Evolutionary conservation across 2,797 vertebrate genomes (phyloP), one percentile per base, ranked within the genome.

Genomic region (Catamblyrhynchus diadema): DNA sequence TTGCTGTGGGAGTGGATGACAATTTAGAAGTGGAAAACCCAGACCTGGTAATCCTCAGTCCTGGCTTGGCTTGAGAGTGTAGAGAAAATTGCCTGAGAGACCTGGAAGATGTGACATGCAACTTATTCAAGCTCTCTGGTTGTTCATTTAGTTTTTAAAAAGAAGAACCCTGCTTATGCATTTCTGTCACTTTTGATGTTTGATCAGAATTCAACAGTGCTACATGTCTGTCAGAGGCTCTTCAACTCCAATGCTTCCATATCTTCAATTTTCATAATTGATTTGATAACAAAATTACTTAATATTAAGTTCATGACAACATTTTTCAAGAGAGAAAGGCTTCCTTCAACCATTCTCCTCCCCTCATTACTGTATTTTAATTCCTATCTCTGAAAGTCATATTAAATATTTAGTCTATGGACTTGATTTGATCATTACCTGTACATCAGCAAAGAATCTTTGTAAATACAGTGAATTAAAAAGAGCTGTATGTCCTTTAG

Each of bases 251-350:
- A 65, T 3, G 4, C 61, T 87, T 92, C 83, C 48, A 10, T 82
- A 66, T 87, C 66, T 93, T 80, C 61, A 74, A 74, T 95, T 90
- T 93, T 95, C 84, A 61, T 94, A 95, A 95, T 85, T 95, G 86
- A 78, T 82, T 84, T 93, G 41, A 92, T 92, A 82, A 80, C 23
- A 82, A 95, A 94, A 92, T 95, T 86, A 48, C 77, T 77, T 83
- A 10, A 9, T n/a, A 33, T 70, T 71, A 88, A 84, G 32, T 57
- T 94, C 47, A 77, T 82, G 67, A 82, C 88, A 91, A 86, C 7
- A n/a, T 39, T 79, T 86, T 92, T 66, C 3, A 3, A 57, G 39
- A 82, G 22, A 71, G 64, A 79, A 89, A 54, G 16, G 3, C 21
- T 92, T 80, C 57, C 64, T 93, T 92, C 81, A 67, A 42, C 35